Conservation (phyloP, 1,140 invertebrate species). For the Aphelenchoides fujianensis region DNA sequence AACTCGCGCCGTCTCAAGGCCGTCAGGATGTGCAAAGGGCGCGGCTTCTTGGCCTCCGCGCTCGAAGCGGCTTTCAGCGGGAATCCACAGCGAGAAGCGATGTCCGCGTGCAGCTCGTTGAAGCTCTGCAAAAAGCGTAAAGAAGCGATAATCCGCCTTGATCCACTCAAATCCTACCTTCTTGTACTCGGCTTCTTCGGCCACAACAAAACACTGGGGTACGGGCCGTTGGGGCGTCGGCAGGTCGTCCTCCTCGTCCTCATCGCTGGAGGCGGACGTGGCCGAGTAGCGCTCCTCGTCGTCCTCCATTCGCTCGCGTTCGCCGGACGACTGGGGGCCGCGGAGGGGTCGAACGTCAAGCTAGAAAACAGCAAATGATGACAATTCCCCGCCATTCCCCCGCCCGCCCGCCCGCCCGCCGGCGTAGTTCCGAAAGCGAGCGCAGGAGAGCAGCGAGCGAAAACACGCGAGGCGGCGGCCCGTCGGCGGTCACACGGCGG, state of each 20-base stretch:
- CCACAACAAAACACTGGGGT: conserved; percentile 7
- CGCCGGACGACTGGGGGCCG: neutral
- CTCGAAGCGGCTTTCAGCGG: conserved; percentile 1
- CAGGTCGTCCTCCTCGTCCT: neutral
- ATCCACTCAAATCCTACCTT: neutral
- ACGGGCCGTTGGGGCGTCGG: neutral
- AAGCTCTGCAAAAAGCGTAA: conserved; percentile 5
- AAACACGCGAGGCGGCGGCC: no score
- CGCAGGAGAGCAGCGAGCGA: no score
- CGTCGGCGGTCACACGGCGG: no score
- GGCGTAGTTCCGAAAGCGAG: no score
- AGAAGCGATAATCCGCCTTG: neutral
- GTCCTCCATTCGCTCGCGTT: neutral
- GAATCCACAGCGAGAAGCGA: conserved; percentile 5
- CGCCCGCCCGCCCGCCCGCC: no score
- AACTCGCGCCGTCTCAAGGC: neutral
- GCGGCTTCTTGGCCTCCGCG: neutral
- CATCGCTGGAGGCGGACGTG: neutral
- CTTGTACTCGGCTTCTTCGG: neutral
- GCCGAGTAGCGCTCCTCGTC: neutral
- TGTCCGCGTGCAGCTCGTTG: conserved; percentile 20
- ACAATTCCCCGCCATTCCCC: conserved; percentile 4
- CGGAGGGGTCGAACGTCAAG: neutral
- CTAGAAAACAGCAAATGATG: neutral
- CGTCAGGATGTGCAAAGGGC: neutral